These are phyloP conservation scores for Pocillopora meandrina DNA, from an alignment of 92 coral and sea anemone species.

Conservation along the genomic window DNA sequence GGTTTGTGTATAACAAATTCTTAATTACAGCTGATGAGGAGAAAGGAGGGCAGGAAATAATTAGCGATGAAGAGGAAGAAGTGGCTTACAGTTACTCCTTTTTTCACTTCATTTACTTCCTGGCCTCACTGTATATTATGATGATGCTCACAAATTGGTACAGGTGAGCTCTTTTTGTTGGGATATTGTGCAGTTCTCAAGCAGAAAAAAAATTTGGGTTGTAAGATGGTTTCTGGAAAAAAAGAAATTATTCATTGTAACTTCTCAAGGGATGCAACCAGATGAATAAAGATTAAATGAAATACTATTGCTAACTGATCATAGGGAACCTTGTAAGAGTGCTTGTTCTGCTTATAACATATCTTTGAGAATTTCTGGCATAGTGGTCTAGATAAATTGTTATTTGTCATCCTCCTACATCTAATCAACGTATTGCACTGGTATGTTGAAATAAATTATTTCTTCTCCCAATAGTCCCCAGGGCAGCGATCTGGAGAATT, in stretches of 20 bases:
- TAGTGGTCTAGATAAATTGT: too few species aligned
- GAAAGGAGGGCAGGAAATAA: slow-evolving; percentile 73
- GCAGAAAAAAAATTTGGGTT: neutral
- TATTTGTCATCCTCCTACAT: neutral
- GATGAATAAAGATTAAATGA: too few species aligned
- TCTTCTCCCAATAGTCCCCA: slow-evolving; percentile 65
- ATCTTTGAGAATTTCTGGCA: too few species aligned
- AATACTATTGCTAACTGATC: too few species aligned
- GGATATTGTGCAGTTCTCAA: neutral
- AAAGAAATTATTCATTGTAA: too few species aligned
- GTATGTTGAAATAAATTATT: neutral
- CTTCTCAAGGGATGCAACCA: too few species aligned
- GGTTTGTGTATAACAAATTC: neutral
- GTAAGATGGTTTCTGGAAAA: neutral
- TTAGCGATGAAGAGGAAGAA: slow-evolving; percentile 85
- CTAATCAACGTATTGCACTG: too few species aligned
- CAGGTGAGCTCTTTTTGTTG: slow-evolving; percentile 55
- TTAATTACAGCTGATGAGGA: slow-evolving; percentile 69
- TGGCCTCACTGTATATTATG: slow-evolving; percentile 94
- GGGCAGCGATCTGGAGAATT: slow-evolving; percentile 60
- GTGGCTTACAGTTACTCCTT: slow-evolving; percentile 93
- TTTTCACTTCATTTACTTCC: slow-evolving; percentile 87
- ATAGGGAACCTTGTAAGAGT: too few species aligned
- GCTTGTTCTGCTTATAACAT: too few species aligned
- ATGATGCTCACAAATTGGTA: slow-evolving; percentile 95